Evolutionary conservation across 2,797 vertebrate species (phyloP).

Genomic region (Strix occidentalis): DNA sequence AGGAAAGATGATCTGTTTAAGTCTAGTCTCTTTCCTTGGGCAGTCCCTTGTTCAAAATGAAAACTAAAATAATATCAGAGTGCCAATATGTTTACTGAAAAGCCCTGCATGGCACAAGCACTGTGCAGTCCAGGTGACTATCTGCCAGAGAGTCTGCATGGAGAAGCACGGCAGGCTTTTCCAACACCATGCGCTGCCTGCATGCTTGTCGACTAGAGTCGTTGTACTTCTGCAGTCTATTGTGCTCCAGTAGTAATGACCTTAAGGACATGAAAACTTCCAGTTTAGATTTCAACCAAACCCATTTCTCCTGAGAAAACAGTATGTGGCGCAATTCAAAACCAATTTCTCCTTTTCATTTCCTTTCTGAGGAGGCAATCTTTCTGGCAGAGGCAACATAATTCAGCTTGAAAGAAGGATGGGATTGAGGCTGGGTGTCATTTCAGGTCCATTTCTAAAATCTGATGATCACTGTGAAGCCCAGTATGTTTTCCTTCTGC

Average conservation of each 20-base stretch:
- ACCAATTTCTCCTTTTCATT: not conserved
- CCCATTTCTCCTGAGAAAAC: not conserved
- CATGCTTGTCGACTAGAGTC: not conserved
- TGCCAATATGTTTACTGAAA: slow-evolving; percentile 31
- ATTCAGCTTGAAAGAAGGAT: not conserved
- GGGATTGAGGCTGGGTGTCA: not conserved
- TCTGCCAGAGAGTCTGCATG: not conserved
- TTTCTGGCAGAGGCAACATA: not conserved
- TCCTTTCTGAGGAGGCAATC: not conserved
- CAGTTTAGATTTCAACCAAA: not conserved
- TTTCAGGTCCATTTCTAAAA: slow-evolving; percentile 1
- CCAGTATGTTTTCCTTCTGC: not conserved
- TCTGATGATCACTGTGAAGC: not conserved
- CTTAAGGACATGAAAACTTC: not conserved
- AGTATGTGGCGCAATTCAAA: not conserved
- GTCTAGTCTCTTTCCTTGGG: slow-evolving; percentile 58
- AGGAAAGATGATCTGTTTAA: slow-evolving; percentile 61
- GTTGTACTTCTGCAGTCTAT: not conserved
- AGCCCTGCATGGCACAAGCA: not conserved
- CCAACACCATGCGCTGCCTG: not conserved
- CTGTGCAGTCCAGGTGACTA: not conserved
- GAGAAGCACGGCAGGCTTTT: not conserved
- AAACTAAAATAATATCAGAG: slow-evolving; percentile 22
- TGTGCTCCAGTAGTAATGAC: not conserved
- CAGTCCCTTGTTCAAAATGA: slow-evolving; percentile 28